phyloP scores from a whole-genome alignment of 2,113 vertebrate genomes.

The Chaetodon auriga region DNA sequence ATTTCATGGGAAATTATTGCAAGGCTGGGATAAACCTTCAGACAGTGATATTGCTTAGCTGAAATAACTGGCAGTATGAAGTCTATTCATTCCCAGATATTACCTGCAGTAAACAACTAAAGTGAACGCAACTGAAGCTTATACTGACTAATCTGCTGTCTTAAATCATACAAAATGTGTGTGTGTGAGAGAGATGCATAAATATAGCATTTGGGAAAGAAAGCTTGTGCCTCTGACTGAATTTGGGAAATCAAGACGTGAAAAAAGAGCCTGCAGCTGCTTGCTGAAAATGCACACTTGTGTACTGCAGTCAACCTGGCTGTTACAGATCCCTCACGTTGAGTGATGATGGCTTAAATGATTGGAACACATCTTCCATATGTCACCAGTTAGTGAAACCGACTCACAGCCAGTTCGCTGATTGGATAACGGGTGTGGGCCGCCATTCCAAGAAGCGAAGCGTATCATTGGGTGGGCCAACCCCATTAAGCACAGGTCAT shows the following conservation, averaged over 20 bases:
- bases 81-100: conserved; percentile 4
- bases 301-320: background rate
- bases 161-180: background rate
- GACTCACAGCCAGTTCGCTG: conserved; percentile 21
- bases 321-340: background rate
- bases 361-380: conserved; percentile 40
- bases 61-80: background rate
- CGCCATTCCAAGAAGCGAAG: conserved; percentile 17
- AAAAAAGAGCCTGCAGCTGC: background rate
- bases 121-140: background rate
- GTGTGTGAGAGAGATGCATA: background rate
- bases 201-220: background rate
- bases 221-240: background rate
- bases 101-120: conserved; percentile 14
- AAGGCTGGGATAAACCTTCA: background rate
- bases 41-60: background rate
- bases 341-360: conserved; percentile 32
- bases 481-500: conserved; percentile 55
- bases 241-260: background rate
- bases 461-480: conserved; percentile 34
- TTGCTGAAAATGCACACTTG: background rate
- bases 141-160: background rate
- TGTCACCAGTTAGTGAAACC: conserved; percentile 46
- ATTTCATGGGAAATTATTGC: conserved; percentile 10
- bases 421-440: conserved; percentile 33